Base-by-base conservation (phyloP, 2,797 vertebrate species). In the Cyprinodon diabolis region DNA sequence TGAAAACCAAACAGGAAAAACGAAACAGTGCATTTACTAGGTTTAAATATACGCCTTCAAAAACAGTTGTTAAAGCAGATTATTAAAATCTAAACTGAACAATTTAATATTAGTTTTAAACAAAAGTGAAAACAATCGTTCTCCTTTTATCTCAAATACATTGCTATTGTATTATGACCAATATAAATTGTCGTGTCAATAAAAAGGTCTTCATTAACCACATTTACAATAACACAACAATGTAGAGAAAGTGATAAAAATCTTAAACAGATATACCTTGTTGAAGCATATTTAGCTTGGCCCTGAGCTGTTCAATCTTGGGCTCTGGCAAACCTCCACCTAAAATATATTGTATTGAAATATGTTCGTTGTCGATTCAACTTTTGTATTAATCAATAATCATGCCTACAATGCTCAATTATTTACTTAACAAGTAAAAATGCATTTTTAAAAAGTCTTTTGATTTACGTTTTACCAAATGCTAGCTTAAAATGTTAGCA, bases 251-350 rank as follows among this genome's bases (percentile, higher is more conserved):
- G 10, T 1, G 17, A 11, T 40, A 43, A 3, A 7, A 30, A 30
- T 37, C 37, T n/a, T 14, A 25, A 40, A 19, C 62, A 65, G 40
- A 35, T 15, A 1, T 84, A 94, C 93, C 92, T 88, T 87, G 75
- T 74, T 90, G 89, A 17, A 91, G 77, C 19, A 10, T 82, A 30
- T 73, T 83, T 4, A 93, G 72, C 79, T 88, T 90, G 4, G 12
- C 43, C 55, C 77, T 40, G 72, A 93, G 3, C 23, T 90, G 68
- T 15, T 91, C 89, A 40, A 89, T 52, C 47, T 76, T 79, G 15
- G 80, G 80, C 51, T 87, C 83, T 21, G 54, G 67, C 51, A 57
- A 52, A 19, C 69, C 76, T 78, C 13, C 85, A 63, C 23, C 89
- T 92, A 62, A 21, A 69, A 25, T 65, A 49, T 15, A 62, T 10